Conservation (phyloP, 2,113 vertebrate species). For the Neodon shergylaensis region DNA sequence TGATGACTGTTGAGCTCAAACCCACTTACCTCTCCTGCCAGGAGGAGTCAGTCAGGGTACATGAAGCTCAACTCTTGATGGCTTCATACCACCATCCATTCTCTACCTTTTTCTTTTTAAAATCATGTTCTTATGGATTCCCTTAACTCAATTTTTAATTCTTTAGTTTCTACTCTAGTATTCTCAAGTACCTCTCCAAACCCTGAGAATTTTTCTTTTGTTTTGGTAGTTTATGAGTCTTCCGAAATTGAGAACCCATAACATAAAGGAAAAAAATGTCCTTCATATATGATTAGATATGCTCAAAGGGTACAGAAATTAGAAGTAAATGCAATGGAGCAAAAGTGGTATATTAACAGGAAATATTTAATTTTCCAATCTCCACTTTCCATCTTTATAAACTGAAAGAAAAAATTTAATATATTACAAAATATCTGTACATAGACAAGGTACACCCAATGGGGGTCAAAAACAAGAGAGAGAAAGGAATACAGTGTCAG, state of each 20-base stretch:
- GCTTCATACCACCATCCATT: constrained; percentile 39
- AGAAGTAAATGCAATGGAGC: constrained; percentile 78
- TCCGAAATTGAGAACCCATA: constrained; percentile 54
- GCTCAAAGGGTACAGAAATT: constrained; percentile 47
- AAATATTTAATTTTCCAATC: constrained; percentile 90
- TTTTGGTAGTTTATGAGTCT: constrained; percentile 57
- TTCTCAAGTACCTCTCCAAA: constrained; percentile 60
- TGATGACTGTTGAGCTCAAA: constrained; percentile 73
- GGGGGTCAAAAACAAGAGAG: constrained; percentile 80
- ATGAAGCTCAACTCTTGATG: constrained; percentile 75
- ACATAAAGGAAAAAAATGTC: constrained; percentile 64
- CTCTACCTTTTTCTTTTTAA: constrained; percentile 17
- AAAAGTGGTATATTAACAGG: constrained; percentile 84
- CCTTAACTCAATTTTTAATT: constrained; percentile 6
- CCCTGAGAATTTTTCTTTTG: constrained; percentile 23
- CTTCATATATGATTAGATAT: constrained; percentile 11
- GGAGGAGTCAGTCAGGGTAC: constrained; percentile 74
- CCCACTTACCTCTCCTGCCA: constrained; percentile 77
- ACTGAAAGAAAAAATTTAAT: constrained; percentile 90
- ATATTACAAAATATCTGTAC: constrained; percentile 97
- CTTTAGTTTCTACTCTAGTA: constrained; percentile 46
- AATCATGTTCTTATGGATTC: constrained; percentile 44
- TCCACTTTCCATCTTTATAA: constrained; percentile 93
- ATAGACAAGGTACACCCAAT: constrained; percentile 88
- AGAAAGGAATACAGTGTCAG: constrained; percentile 84